Evolutionary conservation across 37 sponge, comb jelly and placozoan genomes (phyloP).

Genomic region (Hexactinellida sp.): DNA sequence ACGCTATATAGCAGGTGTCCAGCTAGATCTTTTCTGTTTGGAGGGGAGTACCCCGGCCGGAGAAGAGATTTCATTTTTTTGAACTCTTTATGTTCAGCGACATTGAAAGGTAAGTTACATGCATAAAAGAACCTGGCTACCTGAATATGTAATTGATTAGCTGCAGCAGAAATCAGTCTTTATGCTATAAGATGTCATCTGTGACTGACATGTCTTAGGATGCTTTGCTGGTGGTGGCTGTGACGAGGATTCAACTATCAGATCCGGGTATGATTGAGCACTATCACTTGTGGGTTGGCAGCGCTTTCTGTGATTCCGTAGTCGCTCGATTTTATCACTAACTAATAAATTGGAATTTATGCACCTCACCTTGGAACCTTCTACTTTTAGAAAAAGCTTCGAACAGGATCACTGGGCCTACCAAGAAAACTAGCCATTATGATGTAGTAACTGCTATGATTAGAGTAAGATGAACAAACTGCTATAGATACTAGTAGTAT

Average conservation of each 20-base stretch:
- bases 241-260: no score
- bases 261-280: not conserved
- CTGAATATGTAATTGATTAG: not conserved
- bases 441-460: not conserved
- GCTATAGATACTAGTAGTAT: not conserved
- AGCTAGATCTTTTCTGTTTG: not conserved
- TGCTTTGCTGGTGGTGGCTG: not conserved
- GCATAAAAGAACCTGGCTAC: slow-evolving; percentile 9
- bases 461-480: not conserved
- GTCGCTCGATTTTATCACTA: not conserved
- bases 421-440: not conserved
- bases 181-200: not conserved
- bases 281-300: not conserved
- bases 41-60: not conserved
- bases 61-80: not conserved
- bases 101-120: slow-evolving; percentile 6
- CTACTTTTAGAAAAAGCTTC: not conserved
- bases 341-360: slow-evolving; percentile 2
- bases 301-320: not conserved
- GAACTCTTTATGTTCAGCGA: not conserved
- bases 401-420: no score
- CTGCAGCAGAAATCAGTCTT: not conserved
- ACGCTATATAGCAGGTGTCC: not conserved
- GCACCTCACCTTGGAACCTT: not conserved
- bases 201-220: slow-evolving; percentile 3